Percentiles rank a stretch among this genome's conserved stretches.
Conservation (phyloP, 2,113 vertebrate genomes). For the Xiphorhynchus elegans region DNA sequence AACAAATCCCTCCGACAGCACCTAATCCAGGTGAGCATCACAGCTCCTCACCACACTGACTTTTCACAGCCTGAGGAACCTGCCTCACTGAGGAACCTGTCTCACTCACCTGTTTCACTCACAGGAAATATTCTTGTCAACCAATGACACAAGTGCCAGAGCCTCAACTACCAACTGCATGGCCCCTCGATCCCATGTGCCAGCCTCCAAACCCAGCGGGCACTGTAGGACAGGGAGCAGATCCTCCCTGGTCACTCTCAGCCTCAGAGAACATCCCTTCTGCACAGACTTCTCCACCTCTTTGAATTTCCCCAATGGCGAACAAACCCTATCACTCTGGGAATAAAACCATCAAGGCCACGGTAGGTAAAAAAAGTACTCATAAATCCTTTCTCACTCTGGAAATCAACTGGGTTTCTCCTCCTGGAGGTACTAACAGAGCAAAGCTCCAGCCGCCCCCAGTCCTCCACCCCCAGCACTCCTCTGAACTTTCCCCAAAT, state of each 20-base stretch:
- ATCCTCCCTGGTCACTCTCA: background rate
- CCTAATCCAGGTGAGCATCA: background rate
- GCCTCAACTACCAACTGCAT: rapidly evolving
- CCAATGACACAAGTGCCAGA: background rate
- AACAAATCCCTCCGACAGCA: background rate
- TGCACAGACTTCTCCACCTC: background rate
- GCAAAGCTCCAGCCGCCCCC: background rate
- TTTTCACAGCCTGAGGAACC: background rate
- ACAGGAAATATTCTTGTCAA: background rate
- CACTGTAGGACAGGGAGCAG: background rate
- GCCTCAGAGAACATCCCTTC: background rate
- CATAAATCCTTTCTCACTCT: background rate
- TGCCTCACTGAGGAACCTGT: background rate
- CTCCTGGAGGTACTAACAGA: background rate
- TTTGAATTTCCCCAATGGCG: rapidly evolving
- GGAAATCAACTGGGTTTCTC: constrained; percentile 13
- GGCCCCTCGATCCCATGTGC: background rate
- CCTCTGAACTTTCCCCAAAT: constrained; percentile 50
- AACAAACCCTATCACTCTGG: background rate
- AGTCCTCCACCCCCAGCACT: background rate
- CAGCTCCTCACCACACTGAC: background rate
- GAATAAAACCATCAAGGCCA: background rate
- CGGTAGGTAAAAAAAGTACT: background rate
- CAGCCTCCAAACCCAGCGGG: background rate
- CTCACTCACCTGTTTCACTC: background rate